These are phyloP conservation scores for Drosophila tristis DNA, from an alignment of 1,140 invertebrate species.

Conservation along the genomic window DNA sequence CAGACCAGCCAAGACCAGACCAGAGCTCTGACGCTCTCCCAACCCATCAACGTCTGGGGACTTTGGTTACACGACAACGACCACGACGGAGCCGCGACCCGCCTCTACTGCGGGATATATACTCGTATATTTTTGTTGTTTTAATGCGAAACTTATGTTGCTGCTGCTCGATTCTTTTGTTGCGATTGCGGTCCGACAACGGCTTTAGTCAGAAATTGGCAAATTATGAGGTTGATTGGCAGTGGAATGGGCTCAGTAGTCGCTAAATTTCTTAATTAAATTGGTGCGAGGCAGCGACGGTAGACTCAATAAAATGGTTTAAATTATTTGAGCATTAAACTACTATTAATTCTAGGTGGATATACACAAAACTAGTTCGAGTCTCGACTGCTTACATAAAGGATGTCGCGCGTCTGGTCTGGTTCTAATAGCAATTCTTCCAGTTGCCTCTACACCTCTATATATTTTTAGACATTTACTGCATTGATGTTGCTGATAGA, in stretches of 20 bases:
- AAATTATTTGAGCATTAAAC: slow-evolving; percentile 3
- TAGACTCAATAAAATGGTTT: slow-evolving; percentile 19
- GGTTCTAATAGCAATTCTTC: too few relatives aligned
- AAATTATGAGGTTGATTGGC: slow-evolving; percentile 61
- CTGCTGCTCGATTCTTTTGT: slow-evolving; percentile 45
- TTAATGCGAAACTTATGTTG: slow-evolving; percentile 73
- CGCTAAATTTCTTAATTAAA: slow-evolving; percentile 65
- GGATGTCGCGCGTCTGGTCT: too few relatives aligned
- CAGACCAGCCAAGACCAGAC: slow-evolving; percentile 8
- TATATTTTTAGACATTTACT: slow-evolving; percentile 62
- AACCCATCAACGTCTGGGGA: slow-evolving; percentile 1
- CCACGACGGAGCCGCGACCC: background rate
- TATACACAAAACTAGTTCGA: too few relatives aligned
- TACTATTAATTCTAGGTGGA: too few relatives aligned
- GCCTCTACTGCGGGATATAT: slow-evolving; percentile 31
- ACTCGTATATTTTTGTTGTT: slow-evolving; percentile 1
- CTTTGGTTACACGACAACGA: slow-evolving; percentile 20
- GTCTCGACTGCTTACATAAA: too few relatives aligned
- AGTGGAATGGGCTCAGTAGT: slow-evolving; percentile 33
- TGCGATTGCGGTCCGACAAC: slow-evolving; percentile 10
- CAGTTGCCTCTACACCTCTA: too few relatives aligned
- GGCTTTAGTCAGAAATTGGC: slow-evolving; percentile 52
- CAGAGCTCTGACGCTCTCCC: background rate
- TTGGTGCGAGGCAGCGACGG: slow-evolving; percentile 9
- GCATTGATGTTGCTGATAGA: slow-evolving; percentile 56